These are phyloP conservation scores for Leptopilina drosophilae DNA, from an alignment of 2,888 invertebrate species.

Conservation along the genomic window DNA sequence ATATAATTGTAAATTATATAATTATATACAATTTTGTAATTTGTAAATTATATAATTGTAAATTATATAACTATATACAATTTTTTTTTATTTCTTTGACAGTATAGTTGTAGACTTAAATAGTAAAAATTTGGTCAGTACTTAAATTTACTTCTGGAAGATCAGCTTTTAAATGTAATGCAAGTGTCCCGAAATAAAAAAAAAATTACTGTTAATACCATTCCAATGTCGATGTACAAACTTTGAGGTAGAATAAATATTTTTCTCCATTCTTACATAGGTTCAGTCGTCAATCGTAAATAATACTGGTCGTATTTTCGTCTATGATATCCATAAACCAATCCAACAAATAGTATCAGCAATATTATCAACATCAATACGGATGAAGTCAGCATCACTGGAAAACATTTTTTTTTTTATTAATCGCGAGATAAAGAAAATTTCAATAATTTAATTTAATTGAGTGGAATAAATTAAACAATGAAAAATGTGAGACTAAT, in stretches of 20 bases:
- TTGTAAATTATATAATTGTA: too few species aligned
- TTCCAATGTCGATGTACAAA: conserved; percentile 36
- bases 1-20: too few species aligned
- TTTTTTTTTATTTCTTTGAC: too few species aligned
- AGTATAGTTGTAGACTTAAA: too few species aligned
- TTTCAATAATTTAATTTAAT: neutral
- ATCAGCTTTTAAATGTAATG: neutral
- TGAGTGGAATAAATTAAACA: too few species aligned
- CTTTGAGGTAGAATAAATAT: conserved; percentile 20
- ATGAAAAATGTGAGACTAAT: too few species aligned
- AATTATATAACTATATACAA: too few species aligned
- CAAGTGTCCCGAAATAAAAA: neutral
- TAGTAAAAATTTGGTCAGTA: neutral
- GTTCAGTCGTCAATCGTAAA: conserved; percentile 68
- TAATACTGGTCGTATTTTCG: conserved; percentile 72
- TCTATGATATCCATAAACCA: conserved; percentile 70
- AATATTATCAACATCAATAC: conserved; percentile 68
- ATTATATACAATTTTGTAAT: too few species aligned
- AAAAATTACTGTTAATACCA: conserved; percentile 11
- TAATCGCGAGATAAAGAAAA: conserved; percentile 16
- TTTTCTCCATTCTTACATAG: conserved; percentile 59
- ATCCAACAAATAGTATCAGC: conserved; percentile 66
- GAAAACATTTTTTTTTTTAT: conserved; percentile 54
- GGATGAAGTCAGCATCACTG: conserved; percentile 69
- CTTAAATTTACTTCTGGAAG: conserved; percentile 2